Evolutionary conservation across 2,888 invertebrate species (phyloP), one percentile per base, ranked within the genome.

Genomic region (Parelbella ahira): DNA sequence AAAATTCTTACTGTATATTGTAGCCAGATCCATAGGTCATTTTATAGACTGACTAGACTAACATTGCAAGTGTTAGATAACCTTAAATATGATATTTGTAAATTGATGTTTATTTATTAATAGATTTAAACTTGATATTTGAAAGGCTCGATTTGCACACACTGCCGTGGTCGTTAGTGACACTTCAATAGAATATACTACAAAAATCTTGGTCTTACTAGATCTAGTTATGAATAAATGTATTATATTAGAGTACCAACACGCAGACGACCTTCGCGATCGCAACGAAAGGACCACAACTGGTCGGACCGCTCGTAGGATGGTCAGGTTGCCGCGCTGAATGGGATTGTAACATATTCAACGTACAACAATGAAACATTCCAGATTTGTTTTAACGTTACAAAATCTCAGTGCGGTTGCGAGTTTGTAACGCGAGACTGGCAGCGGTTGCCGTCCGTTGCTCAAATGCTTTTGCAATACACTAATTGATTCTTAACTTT

Each of bases 201-300:
- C n/a, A n/a, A n/a, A 15, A 15, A 15, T 15, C 4, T 3, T 15
- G 3, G 15, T 15, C 15, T 15, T 15, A 3, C 2, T 15, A 15
- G 4, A 3, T 4, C 15, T n/a, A n/a, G n/a, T n/a, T n/a, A n/a
- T n/a, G n/a, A n/a, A n/a, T 3, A 15, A 15, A 15, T 15, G 15
- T 15, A 15, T 15, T 3, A 15, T 3, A 15, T 4, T 15, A 15
- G 15, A 4, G 4, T 4, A 15, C 4, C 13, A 20, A 12, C n/a
- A n/a, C n/a, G n/a, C n/a, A n/a, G n/a, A n/a, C n/a, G 37, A 38
- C 38, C 38, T 39, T 39, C 24, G 11, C 11, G 10, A 21, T 29
- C 9, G 13, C 21, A 15, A 5, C 21, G 10, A 25, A 36, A 29
- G 37, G 13, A 1, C 7, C 12, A 13, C n/a, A 21, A 37, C 37